These are phyloP conservation scores for Eumeta japonica DNA, from an alignment of 1,140 invertebrate genomes.

Conservation along the genomic window DNA sequence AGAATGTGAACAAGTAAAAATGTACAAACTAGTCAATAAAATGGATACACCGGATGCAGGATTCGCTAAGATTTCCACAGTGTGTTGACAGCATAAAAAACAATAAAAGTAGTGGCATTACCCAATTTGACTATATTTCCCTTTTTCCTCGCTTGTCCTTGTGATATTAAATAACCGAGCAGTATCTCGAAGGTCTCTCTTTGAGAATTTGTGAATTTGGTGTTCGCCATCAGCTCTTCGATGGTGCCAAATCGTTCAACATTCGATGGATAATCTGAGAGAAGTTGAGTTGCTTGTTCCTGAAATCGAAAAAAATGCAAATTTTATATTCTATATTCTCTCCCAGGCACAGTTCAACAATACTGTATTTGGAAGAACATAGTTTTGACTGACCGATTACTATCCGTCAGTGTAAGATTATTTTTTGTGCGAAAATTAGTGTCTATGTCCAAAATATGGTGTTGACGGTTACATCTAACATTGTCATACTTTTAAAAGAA, in stretches of 20 bases:
- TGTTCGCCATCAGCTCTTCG: conserved; percentile 30
- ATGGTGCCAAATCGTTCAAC: conserved; percentile 35
- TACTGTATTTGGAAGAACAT: conserved; percentile 1
- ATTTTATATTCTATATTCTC: not conserved
- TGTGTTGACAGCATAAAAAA: conserved; percentile 17
- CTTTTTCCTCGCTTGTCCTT: conserved; percentile 31
- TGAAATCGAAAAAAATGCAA: conserved; percentile 12
- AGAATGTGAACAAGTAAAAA: too few species aligned
- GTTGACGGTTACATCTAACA: too few species aligned
- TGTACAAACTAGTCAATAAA: not conserved
- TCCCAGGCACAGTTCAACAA: not conserved
- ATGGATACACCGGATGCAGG: not conserved
- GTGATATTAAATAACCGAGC: conserved; percentile 35
- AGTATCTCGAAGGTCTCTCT: conserved; percentile 33
- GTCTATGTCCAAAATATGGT: too few species aligned
- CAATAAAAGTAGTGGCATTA: conserved; percentile 11
- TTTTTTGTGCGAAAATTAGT: too few species aligned
- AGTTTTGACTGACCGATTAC: too few species aligned
- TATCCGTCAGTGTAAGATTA: too few species aligned
- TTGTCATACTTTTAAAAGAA: too few species aligned
- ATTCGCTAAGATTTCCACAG: not conserved
- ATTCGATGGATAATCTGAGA: conserved; percentile 26
- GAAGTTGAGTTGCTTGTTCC: conserved; percentile 36
- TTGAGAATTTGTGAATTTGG: conserved; percentile 10
- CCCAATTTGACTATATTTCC: conserved; percentile 40